Conservation (phyloP, 2,888 invertebrate species). For the Nymphalis urticae region DNA sequence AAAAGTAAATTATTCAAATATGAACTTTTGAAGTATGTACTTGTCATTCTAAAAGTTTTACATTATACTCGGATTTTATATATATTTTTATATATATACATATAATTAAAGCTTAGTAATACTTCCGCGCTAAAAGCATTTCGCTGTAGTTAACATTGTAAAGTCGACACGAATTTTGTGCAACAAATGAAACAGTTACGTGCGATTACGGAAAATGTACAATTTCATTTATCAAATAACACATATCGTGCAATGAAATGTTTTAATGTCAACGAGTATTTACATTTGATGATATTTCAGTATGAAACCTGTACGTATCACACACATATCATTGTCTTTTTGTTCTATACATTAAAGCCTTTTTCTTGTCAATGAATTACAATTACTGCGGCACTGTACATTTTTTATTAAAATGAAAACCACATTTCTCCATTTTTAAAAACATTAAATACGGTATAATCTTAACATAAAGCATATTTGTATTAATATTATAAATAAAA, state of each 20-base stretch:
- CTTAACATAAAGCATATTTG: no score
- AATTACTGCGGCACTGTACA: no score
- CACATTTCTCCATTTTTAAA: no score
- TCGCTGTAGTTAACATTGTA: slow-evolving; percentile 15
- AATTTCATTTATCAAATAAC: slow-evolving; percentile 6
- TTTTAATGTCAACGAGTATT: background rate
- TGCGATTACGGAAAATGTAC: slow-evolving; percentile 9
- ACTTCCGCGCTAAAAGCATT: slow-evolving; percentile 24
- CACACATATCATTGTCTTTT: background rate
- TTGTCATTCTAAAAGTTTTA: no score
- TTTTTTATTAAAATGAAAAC: no score
- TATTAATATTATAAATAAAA: no score
- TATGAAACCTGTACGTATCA: background rate
- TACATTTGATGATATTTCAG: background rate
- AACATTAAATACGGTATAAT: no score
- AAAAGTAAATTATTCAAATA: no score
- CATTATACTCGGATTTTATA: background rate
- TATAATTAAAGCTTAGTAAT: slow-evolving; percentile 11
- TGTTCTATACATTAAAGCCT: background rate
- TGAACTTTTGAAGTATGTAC: no score
- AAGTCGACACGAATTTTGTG: slow-evolving; percentile 9
- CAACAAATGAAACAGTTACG: background rate
- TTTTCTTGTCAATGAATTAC: background rate
- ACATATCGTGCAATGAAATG: background rate
- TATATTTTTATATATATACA: background rate